Conservation (phyloP, 2,797 vertebrate genomes). For the Menidia menidia region DNA sequence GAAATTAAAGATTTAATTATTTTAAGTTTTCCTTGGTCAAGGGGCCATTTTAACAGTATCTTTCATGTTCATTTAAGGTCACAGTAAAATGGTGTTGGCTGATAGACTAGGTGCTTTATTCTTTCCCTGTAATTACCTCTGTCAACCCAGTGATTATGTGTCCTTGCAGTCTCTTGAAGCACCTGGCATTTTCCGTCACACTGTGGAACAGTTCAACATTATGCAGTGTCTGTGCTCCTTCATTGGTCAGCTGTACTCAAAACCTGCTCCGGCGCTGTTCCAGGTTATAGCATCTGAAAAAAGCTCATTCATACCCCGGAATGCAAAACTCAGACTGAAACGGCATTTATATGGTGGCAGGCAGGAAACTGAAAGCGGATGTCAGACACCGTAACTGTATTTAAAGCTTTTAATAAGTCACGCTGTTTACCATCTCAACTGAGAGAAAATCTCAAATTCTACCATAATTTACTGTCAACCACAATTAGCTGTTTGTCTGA, state of each 20-base stretch:
- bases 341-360: no score
- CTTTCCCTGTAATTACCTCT: conserved; percentile 61
- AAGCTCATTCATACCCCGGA: no score
- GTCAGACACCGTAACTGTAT: no score
- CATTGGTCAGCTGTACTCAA: conserved; percentile 9
- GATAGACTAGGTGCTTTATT: conserved; percentile 43
- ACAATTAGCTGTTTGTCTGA: no score
- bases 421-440: no score
- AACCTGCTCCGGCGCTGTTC: no score
- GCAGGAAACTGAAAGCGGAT: no score
- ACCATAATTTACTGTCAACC: no score
- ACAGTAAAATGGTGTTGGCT: conserved; percentile 50
- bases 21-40: conserved; percentile 24
- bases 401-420: no score
- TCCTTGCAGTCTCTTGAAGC: conserved; percentile 47
- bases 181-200: conserved; percentile 58
- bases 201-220: conserved; percentile 11
- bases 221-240: conserved; percentile 20
- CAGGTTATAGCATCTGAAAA: no score
- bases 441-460: no score
- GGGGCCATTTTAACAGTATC: conserved; percentile 22
- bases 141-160: conserved; percentile 58
- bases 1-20: conserved; percentile 4
- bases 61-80: conserved; percentile 30
- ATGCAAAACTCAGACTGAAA: no score